Conservation (phyloP, 2,797 vertebrate genomes). For the Tauraco hartlaubi region DNA sequence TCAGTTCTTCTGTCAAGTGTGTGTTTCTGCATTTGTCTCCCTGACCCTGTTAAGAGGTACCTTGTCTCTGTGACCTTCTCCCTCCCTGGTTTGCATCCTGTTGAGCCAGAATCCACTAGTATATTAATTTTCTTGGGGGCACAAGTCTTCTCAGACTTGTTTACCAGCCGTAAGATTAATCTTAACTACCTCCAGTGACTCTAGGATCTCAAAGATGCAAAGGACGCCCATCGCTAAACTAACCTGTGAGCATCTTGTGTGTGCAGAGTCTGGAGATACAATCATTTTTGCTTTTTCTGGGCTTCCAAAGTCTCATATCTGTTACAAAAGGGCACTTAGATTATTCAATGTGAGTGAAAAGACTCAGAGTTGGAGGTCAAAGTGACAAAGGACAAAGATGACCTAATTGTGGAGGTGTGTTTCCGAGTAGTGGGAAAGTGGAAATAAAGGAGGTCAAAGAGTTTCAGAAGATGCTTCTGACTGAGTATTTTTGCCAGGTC, state of each 20-base stretch:
- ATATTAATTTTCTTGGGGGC: not conserved
- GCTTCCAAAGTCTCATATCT: not conserved
- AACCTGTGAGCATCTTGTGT: not conserved
- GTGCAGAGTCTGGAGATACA: not conserved
- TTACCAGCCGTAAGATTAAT: not conserved
- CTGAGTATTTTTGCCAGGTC: slow-evolving; percentile 42
- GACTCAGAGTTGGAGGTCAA: not conserved
- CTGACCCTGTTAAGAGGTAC: not conserved
- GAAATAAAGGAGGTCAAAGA: slow-evolving; percentile 46
- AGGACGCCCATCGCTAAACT: not conserved
- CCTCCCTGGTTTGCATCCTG: not conserved
- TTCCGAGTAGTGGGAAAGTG: not conserved
- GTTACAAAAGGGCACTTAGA: not conserved
- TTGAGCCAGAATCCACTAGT: not conserved
- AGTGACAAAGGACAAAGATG: slow-evolving; percentile 19
- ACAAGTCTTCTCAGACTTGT: not conserved
- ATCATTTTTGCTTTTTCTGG: not conserved
- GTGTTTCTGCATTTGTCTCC: not conserved
- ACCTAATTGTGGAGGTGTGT: slow-evolving; percentile 42
- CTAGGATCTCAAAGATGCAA: not conserved
- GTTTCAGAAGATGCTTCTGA: slow-evolving; percentile 25
- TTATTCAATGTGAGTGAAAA: not conserved
- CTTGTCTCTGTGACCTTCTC: not conserved
- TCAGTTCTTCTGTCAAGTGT: not conserved
- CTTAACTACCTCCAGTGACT: not conserved